Conservation (phyloP, 2,888 invertebrate genomes). For the Griposia aprilina region DNA sequence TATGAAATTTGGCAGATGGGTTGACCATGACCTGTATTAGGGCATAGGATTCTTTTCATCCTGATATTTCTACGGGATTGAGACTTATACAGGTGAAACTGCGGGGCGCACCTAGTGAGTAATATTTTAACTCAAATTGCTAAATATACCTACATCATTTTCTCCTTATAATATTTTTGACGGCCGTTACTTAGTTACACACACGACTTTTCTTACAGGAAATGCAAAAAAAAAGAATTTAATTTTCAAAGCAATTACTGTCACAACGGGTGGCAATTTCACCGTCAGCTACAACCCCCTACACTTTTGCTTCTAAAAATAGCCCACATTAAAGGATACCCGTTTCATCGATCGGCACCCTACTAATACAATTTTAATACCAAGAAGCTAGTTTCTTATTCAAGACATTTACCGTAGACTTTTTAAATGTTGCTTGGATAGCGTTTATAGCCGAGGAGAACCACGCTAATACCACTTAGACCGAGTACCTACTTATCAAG, state of each 20-base stretch:
- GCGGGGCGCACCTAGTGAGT: too few relatives aligned
- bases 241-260: constrained; percentile 7
- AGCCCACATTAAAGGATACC: constrained; percentile 11
- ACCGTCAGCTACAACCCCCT: background rate
- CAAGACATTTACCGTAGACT: constrained; percentile 56
- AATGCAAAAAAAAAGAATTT: background rate
- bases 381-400: constrained; percentile 50
- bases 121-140: background rate
- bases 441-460: constrained; percentile 58
- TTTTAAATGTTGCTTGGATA: constrained; percentile 65
- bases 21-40: too few relatives aligned
- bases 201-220: background rate
- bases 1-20: too few relatives aligned
- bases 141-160: background rate
- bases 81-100: too few relatives aligned
- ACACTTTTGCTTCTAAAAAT: constrained; percentile 14
- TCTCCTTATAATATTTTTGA: background rate
- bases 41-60: too few relatives aligned
- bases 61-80: too few relatives aligned
- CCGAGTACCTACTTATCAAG: constrained; percentile 65
- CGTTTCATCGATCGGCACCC: constrained; percentile 23
- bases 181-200: background rate
- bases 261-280: background rate
- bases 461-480: constrained; percentile 67
- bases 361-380: constrained; percentile 44